These are phyloP conservation scores for Cydia pomonella DNA, from an alignment of 1,140 invertebrate genomes.

Conservation along the genomic window DNA sequence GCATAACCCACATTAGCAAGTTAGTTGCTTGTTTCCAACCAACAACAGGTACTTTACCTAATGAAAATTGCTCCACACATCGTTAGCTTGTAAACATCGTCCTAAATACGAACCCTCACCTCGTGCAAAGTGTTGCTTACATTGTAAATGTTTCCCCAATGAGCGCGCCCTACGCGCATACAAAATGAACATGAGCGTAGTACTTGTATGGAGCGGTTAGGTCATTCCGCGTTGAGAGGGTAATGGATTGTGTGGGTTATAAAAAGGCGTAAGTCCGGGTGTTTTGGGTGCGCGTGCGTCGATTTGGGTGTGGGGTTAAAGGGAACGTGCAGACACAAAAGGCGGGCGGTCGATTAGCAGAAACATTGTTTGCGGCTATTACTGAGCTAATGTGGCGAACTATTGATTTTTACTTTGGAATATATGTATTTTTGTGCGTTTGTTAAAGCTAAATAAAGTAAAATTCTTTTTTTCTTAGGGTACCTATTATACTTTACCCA, in stretches of 20 bases:
- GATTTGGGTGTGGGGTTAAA: background rate
- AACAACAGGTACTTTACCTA: conserved; percentile 9
- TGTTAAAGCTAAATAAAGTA: background rate
- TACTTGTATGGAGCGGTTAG: background rate
- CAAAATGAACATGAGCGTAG: background rate
- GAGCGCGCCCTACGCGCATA: background rate
- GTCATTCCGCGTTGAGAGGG: background rate
- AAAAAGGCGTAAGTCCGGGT: background rate
- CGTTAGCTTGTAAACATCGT: background rate
- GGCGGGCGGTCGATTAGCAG: conserved; percentile 19
- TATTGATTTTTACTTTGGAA: conserved; percentile 11
- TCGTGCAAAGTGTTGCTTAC: conserved; percentile 5
- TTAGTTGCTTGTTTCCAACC: too few species aligned
- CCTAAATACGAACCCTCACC: conserved; percentile 8
- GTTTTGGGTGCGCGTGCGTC: background rate
- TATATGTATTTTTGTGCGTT: background rate
- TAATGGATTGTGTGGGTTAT: background rate
- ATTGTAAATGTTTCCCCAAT: background rate
- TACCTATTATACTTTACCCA: too few species aligned
- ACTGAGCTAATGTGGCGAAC: background rate
- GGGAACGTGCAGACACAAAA: conserved; percentile 13
- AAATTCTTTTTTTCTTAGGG: too few species aligned
- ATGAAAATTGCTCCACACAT: background rate
- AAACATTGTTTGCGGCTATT: background rate
- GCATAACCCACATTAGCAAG: background rate